Conservation (phyloP, 92 coral and sea anemone genomes). For the Pocillopora grandis region DNA sequence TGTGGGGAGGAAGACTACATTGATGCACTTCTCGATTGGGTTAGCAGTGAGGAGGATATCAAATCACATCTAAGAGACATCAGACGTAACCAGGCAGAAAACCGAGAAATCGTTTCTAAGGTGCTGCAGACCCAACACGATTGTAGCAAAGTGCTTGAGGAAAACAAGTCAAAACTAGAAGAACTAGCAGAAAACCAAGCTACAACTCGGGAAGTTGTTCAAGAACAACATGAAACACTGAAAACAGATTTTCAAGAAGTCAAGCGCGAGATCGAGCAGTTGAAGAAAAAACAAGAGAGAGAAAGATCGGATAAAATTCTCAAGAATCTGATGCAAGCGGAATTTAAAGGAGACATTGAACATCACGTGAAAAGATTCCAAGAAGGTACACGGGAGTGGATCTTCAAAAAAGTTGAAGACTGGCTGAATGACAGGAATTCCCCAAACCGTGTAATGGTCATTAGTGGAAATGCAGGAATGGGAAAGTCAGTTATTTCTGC, state of each 20-base stretch:
- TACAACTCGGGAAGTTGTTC: background rate
- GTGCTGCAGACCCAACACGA: no score
- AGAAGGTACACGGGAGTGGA: slow-evolving; percentile 53
- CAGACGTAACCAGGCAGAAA: background rate
- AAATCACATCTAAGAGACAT: no score
- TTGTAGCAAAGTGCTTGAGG: background rate
- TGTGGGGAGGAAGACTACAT: no score
- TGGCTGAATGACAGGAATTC: slow-evolving; percentile 36
- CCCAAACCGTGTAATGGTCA: background rate
- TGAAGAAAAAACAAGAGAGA: slow-evolving; percentile 27
- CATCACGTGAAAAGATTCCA: slow-evolving; percentile 3
- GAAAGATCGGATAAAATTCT: background rate
- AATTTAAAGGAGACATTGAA: slow-evolving; percentile 1
- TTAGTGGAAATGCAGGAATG: slow-evolving; percentile 16
- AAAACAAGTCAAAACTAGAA: background rate
- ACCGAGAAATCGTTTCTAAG: background rate
- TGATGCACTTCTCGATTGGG: no score
- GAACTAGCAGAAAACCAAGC: background rate
- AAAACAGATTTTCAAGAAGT: no score
- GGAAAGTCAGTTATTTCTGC: slow-evolving; percentile 49
- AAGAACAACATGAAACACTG: background rate
- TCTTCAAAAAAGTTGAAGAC: slow-evolving; percentile 32
- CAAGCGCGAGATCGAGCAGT: slow-evolving; percentile 15
- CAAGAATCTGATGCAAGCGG: background rate
- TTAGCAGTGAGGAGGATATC: no score